These are phyloP conservation scores for Hydroisotoma schaefferi DNA, from an alignment of 2,888 invertebrate genomes.

Conservation along the genomic window DNA sequence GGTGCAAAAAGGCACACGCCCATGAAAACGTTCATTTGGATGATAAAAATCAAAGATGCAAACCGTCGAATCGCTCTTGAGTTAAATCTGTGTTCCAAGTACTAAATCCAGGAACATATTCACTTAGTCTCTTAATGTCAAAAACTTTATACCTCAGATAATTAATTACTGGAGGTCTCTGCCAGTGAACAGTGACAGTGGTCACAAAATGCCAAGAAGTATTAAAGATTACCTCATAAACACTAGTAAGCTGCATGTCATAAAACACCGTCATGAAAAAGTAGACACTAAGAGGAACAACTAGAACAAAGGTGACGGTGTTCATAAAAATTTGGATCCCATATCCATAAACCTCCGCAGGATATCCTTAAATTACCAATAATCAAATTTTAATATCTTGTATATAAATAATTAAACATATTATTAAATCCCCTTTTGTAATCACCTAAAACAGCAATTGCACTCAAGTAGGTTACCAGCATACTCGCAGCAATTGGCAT, in stretches of 20 bases:
- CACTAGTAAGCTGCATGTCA: slow-evolving; percentile 46
- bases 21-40: slow-evolving; percentile 47
- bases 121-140: not conserved
- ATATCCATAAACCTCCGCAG: slow-evolving; percentile 43
- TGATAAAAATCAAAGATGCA: slow-evolving; percentile 45
- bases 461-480: slow-evolving; percentile 46
- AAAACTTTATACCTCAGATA: no score
- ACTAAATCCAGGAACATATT: slow-evolving; percentile 27
- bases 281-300: slow-evolving; percentile 39
- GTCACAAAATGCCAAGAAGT: not conserved
- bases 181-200: not conserved
- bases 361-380: no score
- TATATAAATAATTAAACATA: not conserved
- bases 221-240: slow-evolving; percentile 37
- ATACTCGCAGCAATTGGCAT: slow-evolving; percentile 44
- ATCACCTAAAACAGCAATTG: slow-evolving; percentile 45
- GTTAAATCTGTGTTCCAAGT: slow-evolving; percentile 44
- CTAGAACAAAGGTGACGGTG: slow-evolving; percentile 27
- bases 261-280: slow-evolving; percentile 46
- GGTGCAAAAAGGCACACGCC: slow-evolving; percentile 47
- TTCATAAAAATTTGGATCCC: slow-evolving; percentile 44
- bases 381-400: no score
- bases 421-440: not conserved
- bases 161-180: not conserved
- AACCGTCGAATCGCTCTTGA: slow-evolving; percentile 40